These are phyloP conservation scores for Agelas oroides DNA, from an alignment of 37 sponge, comb jelly and placozoan genomes.

Conservation along the genomic window DNA sequence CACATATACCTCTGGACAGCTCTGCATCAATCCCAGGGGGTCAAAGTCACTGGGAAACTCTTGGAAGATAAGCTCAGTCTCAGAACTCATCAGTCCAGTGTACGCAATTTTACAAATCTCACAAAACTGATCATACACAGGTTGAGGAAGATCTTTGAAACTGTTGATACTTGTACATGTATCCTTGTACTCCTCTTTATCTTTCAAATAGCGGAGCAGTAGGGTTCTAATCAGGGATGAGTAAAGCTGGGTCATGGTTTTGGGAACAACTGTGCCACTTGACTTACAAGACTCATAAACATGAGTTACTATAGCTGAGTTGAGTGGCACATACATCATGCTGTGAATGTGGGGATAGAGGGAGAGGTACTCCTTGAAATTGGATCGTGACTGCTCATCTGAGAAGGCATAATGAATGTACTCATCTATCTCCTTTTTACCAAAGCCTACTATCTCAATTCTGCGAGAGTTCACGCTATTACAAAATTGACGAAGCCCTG, in stretches of 20 bases:
- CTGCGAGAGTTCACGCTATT: too few relatives aligned
- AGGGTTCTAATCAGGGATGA: background rate
- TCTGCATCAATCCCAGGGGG: too few relatives aligned
- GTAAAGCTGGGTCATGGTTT: constrained; percentile 48
- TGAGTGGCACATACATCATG: constrained; percentile 39
- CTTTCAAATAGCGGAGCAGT: background rate
- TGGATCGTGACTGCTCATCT: background rate
- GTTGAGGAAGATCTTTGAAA: constrained; percentile 8
- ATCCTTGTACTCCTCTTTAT: background rate
- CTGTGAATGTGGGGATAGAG: constrained; percentile 12
- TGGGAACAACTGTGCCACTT: background rate
- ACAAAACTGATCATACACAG: background rate
- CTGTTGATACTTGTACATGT: too few relatives aligned
- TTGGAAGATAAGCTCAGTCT: background rate
- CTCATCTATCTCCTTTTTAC: background rate
- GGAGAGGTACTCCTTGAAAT: constrained; percentile 9
- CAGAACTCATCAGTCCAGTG: background rate
- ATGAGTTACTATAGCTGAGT: constrained; percentile 10
- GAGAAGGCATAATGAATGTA: background rate
- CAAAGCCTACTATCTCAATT: background rate
- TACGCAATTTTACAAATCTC: background rate
- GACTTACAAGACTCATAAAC: background rate
- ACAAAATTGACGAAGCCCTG: too few relatives aligned
- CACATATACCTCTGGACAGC: too few relatives aligned
- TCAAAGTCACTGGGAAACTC: too few relatives aligned